Conservation (phyloP, 2,797 vertebrate genomes). For the Lithobates sylvaticus region DNA sequence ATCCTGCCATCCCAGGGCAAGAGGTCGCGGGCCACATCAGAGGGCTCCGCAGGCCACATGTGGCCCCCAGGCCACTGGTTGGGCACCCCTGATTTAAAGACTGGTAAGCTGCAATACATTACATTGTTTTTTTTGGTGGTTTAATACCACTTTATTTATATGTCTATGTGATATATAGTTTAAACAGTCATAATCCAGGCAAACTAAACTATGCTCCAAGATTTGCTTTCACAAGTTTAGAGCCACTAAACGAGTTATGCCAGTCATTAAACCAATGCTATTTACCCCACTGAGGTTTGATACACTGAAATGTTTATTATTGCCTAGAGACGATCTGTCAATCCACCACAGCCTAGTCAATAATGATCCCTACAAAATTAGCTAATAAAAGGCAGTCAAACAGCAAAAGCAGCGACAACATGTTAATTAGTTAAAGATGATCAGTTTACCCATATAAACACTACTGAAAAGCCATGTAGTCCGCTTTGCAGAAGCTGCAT, state of each 20-base stretch:
- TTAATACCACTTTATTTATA: no score
- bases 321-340: conserved; percentile 18
- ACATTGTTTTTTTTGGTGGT: no score
- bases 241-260: neutral
- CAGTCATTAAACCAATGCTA: neutral
- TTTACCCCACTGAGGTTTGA: neutral
- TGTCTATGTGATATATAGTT: no score
- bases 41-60: no score
- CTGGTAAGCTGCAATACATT: no score
- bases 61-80: no score
- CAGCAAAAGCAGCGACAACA: neutral
- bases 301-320: neutral
- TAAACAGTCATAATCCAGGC: neutral
- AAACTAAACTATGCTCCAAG: neutral
- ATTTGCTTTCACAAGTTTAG: neutral
- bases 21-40: no score
- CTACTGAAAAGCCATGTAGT: neutral
- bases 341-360: conserved; percentile 22
- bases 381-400: conserved; percentile 12
- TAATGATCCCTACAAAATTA: conserved; percentile 28
- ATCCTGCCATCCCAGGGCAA: no score
- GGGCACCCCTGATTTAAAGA: no score
- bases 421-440: conserved; percentile 39
- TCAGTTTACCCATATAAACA: conserved; percentile 26
- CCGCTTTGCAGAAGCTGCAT: conserved; percentile 5